Conservation (phyloP, 2,113 vertebrate genomes). For the Nothoprocta perdicaria region DNA sequence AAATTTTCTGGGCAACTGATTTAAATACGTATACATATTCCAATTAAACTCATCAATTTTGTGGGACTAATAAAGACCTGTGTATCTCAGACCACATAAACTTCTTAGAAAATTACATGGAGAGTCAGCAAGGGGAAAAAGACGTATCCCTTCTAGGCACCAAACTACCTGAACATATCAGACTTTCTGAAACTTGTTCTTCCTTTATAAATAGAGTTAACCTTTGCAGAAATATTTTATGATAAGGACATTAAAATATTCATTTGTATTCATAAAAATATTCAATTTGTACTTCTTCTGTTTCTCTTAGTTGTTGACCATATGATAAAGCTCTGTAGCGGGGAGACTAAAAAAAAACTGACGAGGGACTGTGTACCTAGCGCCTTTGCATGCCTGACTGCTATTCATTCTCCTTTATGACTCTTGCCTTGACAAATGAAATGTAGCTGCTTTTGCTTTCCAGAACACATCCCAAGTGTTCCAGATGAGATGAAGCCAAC, state of each 20-base stretch:
- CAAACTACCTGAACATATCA: background rate
- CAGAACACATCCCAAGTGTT: slow-evolving; percentile 24
- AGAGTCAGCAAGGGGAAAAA: background rate
- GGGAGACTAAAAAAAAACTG: slow-evolving; percentile 1
- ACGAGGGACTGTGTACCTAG: slow-evolving; percentile 1
- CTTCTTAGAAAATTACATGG: background rate
- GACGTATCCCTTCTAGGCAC: rapidly evolving
- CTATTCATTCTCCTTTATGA: slow-evolving; percentile 39
- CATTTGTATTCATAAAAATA: too few species aligned
- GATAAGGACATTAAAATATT: background rate
- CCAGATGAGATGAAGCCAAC: slow-evolving; percentile 41
- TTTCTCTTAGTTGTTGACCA: slow-evolving; percentile 7
- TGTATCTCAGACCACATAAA: background rate
- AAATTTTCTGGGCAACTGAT: background rate
- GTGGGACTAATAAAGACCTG: background rate
- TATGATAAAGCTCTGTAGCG: background rate
- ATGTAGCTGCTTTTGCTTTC: slow-evolving; percentile 43
- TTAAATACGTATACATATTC: background rate
- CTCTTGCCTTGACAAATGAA: slow-evolving; percentile 50
- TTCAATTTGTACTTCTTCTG: background rate
- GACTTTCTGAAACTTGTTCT: background rate
- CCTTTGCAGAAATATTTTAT: background rate
- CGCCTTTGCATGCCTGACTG: slow-evolving; percentile 17
- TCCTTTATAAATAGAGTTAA: background rate
- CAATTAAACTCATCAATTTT: background rate